Base-by-base conservation (phyloP, 2,113 vertebrate genomes). In the Gambusia affinis region DNA sequence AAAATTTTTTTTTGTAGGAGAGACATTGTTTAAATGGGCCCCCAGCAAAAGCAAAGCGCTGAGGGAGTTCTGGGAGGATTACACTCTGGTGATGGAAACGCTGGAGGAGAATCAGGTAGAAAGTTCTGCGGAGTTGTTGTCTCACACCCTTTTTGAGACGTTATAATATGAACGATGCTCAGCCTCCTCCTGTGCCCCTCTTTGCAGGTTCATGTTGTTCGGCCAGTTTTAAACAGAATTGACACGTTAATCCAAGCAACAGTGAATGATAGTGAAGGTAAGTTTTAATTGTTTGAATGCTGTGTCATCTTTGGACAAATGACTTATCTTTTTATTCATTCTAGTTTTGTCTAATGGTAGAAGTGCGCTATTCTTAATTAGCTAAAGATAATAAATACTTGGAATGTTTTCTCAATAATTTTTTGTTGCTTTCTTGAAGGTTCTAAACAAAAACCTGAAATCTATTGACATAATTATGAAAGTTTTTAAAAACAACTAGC, bases 71-170 rank as follows among this genome's bases (percentile, higher is more conserved):
- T 99, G 97, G 98, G 96, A 97, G 85, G 96, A 97, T 72, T 99
- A 96, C 2, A 92, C 95, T 3, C 91, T 99, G 91, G 92, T 99
- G 51, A 94, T 99, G 95, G 97, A 99, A 79, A 97, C 97, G 1
- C 78, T 99, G 63, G 98, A 99, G 87, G 98, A 97, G 88, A 99
- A 98, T 87, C 98, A 99, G 95, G 98, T 98, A 70, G 66, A 37
- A n/a, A 67, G 24, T 30, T 61, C 17, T 64, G 24, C 22, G 30
- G 12, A 24, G 8, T 30, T 1, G 64, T 29, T 35, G 51, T 15
- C 60, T n/a, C 17, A 27, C 10, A 30, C 12, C 27, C 22, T 57
- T 22, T 61, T 75, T 31, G 39, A 14, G 2, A 68, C 1, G 7
- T 24, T 14, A 8, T 65, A 57, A 33, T 28, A 0, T 4, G 5